These are phyloP conservation scores for Agrilus biguttatus DNA, from an alignment of 2,888 invertebrate species.

Conservation along the genomic window DNA sequence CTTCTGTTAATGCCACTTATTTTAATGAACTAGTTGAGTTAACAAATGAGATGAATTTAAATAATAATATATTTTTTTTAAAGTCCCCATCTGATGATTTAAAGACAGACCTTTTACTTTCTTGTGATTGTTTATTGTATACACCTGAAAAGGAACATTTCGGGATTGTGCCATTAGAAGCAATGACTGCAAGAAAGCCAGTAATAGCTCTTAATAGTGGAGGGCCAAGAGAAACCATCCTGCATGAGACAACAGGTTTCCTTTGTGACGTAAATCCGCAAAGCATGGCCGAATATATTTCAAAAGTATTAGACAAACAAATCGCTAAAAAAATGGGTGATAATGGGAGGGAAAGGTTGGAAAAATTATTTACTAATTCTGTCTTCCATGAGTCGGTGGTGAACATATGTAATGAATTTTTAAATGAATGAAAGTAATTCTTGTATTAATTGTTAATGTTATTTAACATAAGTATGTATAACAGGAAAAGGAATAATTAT, in stretches of 20 bases:
- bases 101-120: conserved; percentile 65
- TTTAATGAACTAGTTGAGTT: conserved; percentile 59
- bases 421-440: too few relatives aligned
- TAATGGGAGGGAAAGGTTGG: conserved; percentile 59
- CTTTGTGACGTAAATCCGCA: conserved; percentile 55
- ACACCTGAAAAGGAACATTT: conserved; percentile 97
- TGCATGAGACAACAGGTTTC: conserved; percentile 66
- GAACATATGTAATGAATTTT: too few relatives aligned
- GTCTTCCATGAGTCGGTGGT: too few relatives aligned
- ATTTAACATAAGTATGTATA: too few relatives aligned
- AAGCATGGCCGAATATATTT: conserved; percentile 67
- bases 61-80: conserved; percentile 65
- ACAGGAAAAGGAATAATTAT: too few relatives aligned
- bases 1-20: conserved; percentile 76
- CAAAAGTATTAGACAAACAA: conserved; percentile 44
- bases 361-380: conserved; percentile 29
- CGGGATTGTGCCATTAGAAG: conserved; percentile 97
- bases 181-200: conserved; percentile 87
- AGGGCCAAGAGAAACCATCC: conserved; percentile 87
- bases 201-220: conserved; percentile 93
- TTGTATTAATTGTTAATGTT: too few relatives aligned
- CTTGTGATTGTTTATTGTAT: conserved; percentile 72
- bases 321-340: conserved; percentile 55
- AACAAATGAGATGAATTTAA: conserved; percentile 47
- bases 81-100: conserved; percentile 75